A percentile compares a stretch with the other conserved stretches of the same genome.
These are phyloP conservation scores for Lordiphosa fenestrarum DNA, from an alignment of 2,888 invertebrate genomes.

Conservation along the genomic window DNA sequence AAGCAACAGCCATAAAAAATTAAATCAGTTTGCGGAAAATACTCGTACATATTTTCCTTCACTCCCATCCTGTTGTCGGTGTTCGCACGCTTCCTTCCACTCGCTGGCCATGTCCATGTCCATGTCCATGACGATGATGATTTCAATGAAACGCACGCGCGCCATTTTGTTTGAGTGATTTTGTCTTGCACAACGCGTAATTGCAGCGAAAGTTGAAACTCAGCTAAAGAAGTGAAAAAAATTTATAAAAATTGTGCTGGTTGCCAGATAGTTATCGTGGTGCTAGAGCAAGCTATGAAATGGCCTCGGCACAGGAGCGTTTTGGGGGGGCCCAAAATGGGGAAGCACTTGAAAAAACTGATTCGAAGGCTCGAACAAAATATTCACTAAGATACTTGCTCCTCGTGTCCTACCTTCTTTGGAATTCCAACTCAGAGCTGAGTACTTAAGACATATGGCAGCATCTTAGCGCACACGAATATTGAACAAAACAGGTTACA, in stretches of 20 bases:
- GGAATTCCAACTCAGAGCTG: no score
- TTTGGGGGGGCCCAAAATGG: not conserved
- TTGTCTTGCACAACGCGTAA: slow-evolving; percentile 68
- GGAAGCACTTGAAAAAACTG: no score
- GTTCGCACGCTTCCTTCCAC: not conserved
- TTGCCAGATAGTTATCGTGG: slow-evolving; percentile 27
- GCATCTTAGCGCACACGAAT: no score
- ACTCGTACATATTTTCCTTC: slow-evolving; percentile 57
- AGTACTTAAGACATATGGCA: no score
- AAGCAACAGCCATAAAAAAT: slow-evolving; percentile 66
- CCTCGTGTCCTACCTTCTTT: no score
- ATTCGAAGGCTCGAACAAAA: no score
- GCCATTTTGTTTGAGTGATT: slow-evolving; percentile 70
- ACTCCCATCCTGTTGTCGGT: slow-evolving; percentile 26
- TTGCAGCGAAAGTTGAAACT: slow-evolving; percentile 69
- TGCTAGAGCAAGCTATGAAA: slow-evolving; percentile 13
- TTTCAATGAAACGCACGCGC: slow-evolving; percentile 72
- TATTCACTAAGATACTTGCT: no score
- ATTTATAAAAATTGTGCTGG: slow-evolving; percentile 26
- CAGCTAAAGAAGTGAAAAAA: slow-evolving; percentile 31
- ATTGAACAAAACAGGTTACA: no score
- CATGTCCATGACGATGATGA: slow-evolving; percentile 25
- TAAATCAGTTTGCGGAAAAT: slow-evolving; percentile 69
- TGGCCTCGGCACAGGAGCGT: slow-evolving; percentile 22
- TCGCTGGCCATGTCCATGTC: slow-evolving; percentile 2